Base-by-base conservation (phyloP, 92 coral and sea anemone genomes). In the Porites cylindrica region DNA sequence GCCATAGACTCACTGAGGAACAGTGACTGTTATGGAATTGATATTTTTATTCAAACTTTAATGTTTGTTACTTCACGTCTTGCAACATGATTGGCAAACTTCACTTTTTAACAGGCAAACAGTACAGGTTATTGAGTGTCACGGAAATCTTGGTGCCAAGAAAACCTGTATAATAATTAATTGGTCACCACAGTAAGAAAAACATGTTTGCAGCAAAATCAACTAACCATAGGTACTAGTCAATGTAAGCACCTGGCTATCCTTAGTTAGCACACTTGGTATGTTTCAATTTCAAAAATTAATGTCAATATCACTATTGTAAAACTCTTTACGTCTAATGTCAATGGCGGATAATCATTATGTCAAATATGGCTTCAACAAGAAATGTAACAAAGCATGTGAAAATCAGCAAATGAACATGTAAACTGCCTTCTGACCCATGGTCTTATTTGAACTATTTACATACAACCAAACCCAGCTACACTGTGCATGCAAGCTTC, bases 61-160 rank as follows among this genome's bases (percentile, higher is more conserved):
- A 54, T 43, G 60, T 73, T 73, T 73, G 78, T 73, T 54, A 43
- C 78, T 73, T 73, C 78, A 73, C 53, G 62, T 43, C 62, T 75
- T 51, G 62, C 79, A 75, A 75, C 64, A 19, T 75, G 20, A 51
- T 52, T 75, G 64, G 24, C 52, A 70, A 43, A 12, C 16, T 26
- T 26, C 24, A 70, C 75, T 8, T 70, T 12, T 70, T 17, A 61
- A 61, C 65, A 13, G 17, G 8, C 74, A 67, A 67, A 67, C 47
- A 70, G 12, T 29, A 70, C 74, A 29, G 52, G 74, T 29, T 70
- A 10, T 29, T 2, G 74, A 29, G 52, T 10, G n/a, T 70, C 4
- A 29, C 74, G n/a, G 74, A 70, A 70, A 70, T 70, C 29, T 61
- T 67, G 72, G 88, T 73, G 76, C 88, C 11, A 79, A 74, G 81